These are phyloP conservation scores for Caenorhabditis plicata DNA, from an alignment of 2,888 invertebrate genomes.

Conservation along the genomic window DNA sequence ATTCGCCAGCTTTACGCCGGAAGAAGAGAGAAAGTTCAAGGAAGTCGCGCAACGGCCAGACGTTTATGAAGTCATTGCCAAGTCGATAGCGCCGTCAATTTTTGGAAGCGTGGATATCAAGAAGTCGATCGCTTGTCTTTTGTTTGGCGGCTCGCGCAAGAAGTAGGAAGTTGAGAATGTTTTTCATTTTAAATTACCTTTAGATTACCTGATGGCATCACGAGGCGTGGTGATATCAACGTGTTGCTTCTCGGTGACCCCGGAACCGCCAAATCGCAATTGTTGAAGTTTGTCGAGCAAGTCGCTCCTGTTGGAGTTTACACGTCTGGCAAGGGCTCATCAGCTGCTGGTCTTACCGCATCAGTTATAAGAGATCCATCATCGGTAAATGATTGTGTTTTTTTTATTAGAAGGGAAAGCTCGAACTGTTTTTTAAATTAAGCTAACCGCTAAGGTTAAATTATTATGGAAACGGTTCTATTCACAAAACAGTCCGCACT, in stretches of 20 bases:
- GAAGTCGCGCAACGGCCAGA: conserved; percentile 79
- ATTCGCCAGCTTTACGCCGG: conserved; percentile 51
- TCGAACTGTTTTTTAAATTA: too few relatives aligned
- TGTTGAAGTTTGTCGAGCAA: conserved; percentile 94
- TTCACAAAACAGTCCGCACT: too few relatives aligned
- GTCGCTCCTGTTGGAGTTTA: conserved; percentile 71
- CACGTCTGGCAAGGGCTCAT: conserved; percentile 98
- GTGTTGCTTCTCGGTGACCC: conserved; percentile 92
- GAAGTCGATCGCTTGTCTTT: conserved; percentile 88
- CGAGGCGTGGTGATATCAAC: conserved; percentile 94
- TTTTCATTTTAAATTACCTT: neutral
- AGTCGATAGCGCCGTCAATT: conserved; percentile 93
- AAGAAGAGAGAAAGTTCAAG: conserved; percentile 59
- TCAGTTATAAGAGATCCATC: conserved; percentile 91
- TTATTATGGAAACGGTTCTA: too few relatives aligned
- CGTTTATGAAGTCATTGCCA: conserved; percentile 83
- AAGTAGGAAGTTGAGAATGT: conserved; percentile 59
- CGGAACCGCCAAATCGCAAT: conserved; percentile 97
- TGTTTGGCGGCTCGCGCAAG: conserved; percentile 83
- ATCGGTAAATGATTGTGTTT: conserved; percentile 73
- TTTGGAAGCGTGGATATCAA: conserved; percentile 92
- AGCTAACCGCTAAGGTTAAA: too few relatives aligned
- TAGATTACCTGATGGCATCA: conserved; percentile 87
- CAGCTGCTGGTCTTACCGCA: conserved; percentile 96
- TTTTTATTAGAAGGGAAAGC: neutral